Evolutionary conservation across 2,888 invertebrate genomes (phyloP).

Genomic region (Drosophila flavopinicola): DNA sequence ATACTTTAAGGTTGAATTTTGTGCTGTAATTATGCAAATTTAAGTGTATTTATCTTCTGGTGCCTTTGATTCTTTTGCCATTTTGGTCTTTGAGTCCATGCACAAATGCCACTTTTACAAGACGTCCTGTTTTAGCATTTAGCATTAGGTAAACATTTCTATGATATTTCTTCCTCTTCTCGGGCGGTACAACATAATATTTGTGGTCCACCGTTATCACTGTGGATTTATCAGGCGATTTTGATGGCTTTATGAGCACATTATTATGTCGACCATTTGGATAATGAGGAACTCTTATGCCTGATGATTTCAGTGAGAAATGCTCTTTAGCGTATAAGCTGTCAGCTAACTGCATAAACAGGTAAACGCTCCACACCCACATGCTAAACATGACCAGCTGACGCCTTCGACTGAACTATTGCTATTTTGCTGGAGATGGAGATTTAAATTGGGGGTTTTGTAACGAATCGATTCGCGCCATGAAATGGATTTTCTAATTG

Average conservation of each 20-base stretch:
- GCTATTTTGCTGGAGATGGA: slow-evolving; percentile 1
- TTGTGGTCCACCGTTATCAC: background rate
- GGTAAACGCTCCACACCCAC: slow-evolving; percentile 41
- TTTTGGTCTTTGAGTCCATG: slow-evolving; percentile 11
- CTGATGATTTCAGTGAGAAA: background rate
- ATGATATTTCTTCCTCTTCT: background rate
- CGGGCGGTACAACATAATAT: background rate
- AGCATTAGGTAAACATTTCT: slow-evolving; percentile 5
- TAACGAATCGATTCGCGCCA: slow-evolving; percentile 50
- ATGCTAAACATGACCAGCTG: slow-evolving; percentile 12
- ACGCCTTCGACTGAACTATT: slow-evolving; percentile 11
- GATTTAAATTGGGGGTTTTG: slow-evolving; percentile 24
- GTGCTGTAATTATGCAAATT: background rate
- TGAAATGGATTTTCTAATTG: slow-evolving; percentile 29
- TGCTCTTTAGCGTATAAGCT: slow-evolving; percentile 9
- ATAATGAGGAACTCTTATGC: slow-evolving; percentile 8
- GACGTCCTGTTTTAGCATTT: background rate
- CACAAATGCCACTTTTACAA: slow-evolving; percentile 24
- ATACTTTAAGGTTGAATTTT: slow-evolving; percentile 1
- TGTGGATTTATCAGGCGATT: background rate
- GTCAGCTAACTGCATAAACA: slow-evolving; percentile 13
- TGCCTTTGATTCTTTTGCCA: background rate
- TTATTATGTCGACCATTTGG: too few relatives aligned
- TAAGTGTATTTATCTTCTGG: background rate
- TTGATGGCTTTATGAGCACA: too few relatives aligned